phyloP scores from a whole-genome alignment of 1,140 invertebrate genomes.

The Lordiphosa stackelbergi region DNA sequence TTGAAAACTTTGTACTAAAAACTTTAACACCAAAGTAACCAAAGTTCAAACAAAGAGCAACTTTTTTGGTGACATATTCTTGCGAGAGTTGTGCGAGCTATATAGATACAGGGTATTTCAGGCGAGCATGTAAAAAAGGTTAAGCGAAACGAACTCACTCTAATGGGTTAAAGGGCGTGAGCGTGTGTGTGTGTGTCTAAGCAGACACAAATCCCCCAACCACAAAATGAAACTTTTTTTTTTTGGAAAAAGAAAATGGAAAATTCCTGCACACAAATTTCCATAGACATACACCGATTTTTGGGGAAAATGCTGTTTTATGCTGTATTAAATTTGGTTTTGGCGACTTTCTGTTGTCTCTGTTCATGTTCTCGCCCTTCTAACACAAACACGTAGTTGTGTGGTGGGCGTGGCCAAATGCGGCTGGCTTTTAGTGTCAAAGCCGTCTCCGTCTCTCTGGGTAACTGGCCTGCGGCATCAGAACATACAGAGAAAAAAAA shows the following conservation, averaged over 20 bases:
- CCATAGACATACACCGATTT: conserved; percentile 40
- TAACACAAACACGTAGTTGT: too few species aligned
- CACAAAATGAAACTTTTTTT: conserved; percentile 25
- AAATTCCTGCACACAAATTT: conserved; percentile 18
- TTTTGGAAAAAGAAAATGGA: conserved; percentile 2
- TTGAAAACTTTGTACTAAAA: conserved; percentile 31
- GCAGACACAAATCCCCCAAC: conserved; percentile 3
- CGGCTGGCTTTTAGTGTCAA: conserved; percentile 44
- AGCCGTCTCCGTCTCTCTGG: conserved; percentile 3
- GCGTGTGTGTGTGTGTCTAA: conserved; percentile 2
- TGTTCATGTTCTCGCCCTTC: too few species aligned
- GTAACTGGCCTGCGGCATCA: conserved; percentile 5
- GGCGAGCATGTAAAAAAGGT: conserved; percentile 16
- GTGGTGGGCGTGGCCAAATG: conserved; percentile 31
- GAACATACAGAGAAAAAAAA: conserved; percentile 12
- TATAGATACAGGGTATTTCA: too few species aligned
- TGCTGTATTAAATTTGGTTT: conserved; percentile 31
- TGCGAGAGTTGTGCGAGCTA: conserved; percentile 1
- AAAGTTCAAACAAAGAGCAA: conserved; percentile 43
- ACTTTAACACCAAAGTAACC: conserved; percentile 36
- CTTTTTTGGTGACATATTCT: conserved; percentile 36
- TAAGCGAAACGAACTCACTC: conserved; percentile 36
- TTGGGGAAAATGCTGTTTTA: conserved; percentile 22
- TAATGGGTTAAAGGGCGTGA: conserved; percentile 18
- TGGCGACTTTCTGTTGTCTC: conserved; percentile 8